A percentile compares a stretch with the other conserved stretches of the same genome.
phyloP scores from a whole-genome alignment of 1,140 invertebrate genomes.

The Drosophila oshimai region DNA sequence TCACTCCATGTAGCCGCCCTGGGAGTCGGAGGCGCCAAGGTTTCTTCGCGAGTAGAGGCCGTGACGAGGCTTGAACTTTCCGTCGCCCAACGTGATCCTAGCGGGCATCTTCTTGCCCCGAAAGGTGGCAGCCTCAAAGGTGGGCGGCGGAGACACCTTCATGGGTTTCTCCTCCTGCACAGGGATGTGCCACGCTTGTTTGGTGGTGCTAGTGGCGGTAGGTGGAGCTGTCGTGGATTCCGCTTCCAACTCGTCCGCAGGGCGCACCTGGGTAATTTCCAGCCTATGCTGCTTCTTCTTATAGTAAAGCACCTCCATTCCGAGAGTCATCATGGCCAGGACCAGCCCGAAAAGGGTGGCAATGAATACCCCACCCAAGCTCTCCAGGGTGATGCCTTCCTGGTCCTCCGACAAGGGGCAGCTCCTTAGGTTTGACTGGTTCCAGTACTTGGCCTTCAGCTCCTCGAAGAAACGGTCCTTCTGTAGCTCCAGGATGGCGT shows the following conservation, averaged over 20 bases:
- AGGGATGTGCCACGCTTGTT: constrained; percentile 40
- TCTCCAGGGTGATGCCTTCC: constrained; percentile 94
- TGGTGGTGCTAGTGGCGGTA: not conserved
- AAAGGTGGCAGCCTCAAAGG: constrained; percentile 61
- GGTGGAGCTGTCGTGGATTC: constrained; percentile 2
- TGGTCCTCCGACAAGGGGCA: constrained; percentile 90
- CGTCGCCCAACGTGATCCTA: constrained; percentile 48
- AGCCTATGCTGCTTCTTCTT: constrained; percentile 82
- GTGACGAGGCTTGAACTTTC: constrained; percentile 55
- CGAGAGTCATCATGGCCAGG: constrained; percentile 91
- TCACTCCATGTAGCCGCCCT: constrained; percentile 53
- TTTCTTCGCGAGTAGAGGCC: constrained; percentile 36
- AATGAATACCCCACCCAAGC: constrained; percentile 94
- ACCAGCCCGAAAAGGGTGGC: constrained; percentile 92
- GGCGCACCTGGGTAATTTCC: constrained; percentile 56
- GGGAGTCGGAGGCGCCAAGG: constrained; percentile 5
- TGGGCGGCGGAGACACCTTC: constrained; percentile 58
- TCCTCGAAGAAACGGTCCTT: constrained; percentile 92
- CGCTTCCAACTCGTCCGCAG: not conserved
- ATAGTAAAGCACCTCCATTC: constrained; percentile 91
- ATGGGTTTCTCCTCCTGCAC: not conserved
- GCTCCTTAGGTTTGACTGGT: constrained; percentile 86
- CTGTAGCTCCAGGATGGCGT: constrained; percentile 91
- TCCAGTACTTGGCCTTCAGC: constrained; percentile 92
- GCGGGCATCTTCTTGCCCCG: constrained; percentile 44